Evolutionary conservation across 2,888 invertebrate species (phyloP).

Genomic region (Nasonia oneida): DNA sequence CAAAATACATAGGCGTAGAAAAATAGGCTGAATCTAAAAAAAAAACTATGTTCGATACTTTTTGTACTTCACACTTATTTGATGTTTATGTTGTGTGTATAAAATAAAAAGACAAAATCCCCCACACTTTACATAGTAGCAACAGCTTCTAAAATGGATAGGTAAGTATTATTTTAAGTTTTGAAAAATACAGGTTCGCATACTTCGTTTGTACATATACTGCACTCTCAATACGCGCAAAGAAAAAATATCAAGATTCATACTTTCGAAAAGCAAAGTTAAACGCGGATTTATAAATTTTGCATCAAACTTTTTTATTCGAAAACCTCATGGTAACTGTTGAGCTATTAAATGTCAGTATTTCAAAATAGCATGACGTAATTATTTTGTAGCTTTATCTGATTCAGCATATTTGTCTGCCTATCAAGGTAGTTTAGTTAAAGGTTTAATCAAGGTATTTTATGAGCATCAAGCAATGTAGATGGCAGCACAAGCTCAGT

Average conservation of each 20-base stretch:
- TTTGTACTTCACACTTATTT: constrained; percentile 4
- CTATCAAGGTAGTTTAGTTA: neutral
- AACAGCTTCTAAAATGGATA: neutral
- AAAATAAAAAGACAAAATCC: neutral
- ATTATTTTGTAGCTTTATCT: neutral
- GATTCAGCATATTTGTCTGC: constrained; percentile 39
- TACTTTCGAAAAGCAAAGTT: too few species aligned
- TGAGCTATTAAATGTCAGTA: neutral
- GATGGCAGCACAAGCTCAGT: constrained; percentile 29
- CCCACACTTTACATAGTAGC: neutral
- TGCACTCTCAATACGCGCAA: too few species aligned
- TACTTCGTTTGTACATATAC: too few species aligned
- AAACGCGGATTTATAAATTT: too few species aligned
- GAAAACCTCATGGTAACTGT: neutral
- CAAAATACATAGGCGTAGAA: constrained; percentile 11
- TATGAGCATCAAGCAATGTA: neutral
- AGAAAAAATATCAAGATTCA: too few species aligned
- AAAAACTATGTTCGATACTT: constrained; percentile 7
- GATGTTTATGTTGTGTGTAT: neutral
- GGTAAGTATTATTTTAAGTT: neutral
- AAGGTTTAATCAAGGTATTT: neutral
- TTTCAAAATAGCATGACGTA: neutral
- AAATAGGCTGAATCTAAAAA: constrained; percentile 37
- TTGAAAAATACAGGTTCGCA: neutral
- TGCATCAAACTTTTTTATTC: too few species aligned